These are phyloP conservation scores for Varanus salvator DNA, from an alignment of 2,113 vertebrate species.

Conservation along the genomic window DNA sequence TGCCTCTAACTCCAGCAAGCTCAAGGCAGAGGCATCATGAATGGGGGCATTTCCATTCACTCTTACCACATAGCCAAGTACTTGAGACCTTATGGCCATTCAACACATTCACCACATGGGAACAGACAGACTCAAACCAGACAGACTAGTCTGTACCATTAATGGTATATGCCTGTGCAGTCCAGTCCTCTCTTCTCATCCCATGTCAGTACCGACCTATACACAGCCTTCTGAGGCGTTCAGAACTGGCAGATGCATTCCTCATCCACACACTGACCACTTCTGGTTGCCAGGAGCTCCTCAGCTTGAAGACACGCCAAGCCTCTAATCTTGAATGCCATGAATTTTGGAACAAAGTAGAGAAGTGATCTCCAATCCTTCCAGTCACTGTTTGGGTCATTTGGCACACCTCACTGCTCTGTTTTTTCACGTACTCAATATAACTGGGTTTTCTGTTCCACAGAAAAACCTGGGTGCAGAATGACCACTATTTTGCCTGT, in stretches of 20 bases:
- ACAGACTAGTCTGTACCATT: not conserved
- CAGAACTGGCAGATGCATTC: not conserved
- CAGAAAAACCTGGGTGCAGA: not conserved
- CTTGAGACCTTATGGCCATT: not conserved
- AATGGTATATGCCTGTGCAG: not conserved
- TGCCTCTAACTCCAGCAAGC: not conserved
- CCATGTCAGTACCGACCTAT: not conserved
- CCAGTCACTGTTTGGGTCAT: not conserved
- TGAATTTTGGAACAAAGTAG: not conserved
- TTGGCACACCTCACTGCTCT: too few species aligned
- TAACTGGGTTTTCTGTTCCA: too few species aligned
- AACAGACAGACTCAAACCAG: not conserved
- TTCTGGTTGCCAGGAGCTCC: not conserved
- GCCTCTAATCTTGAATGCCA: not conserved
- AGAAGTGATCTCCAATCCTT: not conserved
- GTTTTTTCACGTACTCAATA: too few species aligned
- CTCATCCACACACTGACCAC: too few species aligned
- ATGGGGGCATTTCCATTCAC: not conserved
- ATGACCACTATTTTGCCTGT: not conserved
- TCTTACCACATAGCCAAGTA: not conserved
- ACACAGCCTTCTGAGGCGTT: not conserved
- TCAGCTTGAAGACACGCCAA: not conserved
- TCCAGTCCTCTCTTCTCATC: not conserved
- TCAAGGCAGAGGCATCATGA: not conserved
- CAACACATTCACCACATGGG: not conserved